These are phyloP conservation scores for Philotrypesis tridentata DNA, from an alignment of 1,140 invertebrate genomes.

Conservation along the genomic window DNA sequence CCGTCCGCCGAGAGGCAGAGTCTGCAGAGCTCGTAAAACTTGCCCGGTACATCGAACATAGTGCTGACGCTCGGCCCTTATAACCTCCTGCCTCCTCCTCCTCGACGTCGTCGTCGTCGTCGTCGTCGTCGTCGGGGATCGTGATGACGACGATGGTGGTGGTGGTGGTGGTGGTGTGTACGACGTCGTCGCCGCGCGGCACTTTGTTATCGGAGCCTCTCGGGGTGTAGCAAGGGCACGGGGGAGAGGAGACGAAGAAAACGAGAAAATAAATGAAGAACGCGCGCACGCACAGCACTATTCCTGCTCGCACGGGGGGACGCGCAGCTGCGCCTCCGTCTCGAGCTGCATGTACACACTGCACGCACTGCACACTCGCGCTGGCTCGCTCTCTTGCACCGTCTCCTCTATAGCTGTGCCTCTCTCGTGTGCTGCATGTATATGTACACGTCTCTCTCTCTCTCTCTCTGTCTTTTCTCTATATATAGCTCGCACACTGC, in stretches of 20 bases:
- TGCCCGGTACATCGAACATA: constrained; percentile 74
- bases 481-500: constrained; percentile 27
- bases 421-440: neutral
- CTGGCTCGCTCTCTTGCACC: neutral
- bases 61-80: constrained; percentile 54
- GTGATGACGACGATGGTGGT: too few species aligned
- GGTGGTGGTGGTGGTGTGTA: too few species aligned
- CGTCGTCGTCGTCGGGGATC: constrained; percentile 44
- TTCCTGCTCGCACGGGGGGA: neutral
- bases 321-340: neutral
- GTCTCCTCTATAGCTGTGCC: too few species aligned
- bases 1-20: constrained; percentile 75
- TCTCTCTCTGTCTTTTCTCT: too few species aligned
- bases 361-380: constrained; percentile 7
- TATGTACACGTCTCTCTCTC: neutral
- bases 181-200: too few species aligned
- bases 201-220: too few species aligned
- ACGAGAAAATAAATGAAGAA: too few species aligned
- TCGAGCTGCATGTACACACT: constrained; percentile 2
- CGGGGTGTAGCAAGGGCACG: too few species aligned
- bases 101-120: neutral
- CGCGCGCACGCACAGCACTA: neutral
- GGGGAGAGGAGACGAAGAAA: too few species aligned
- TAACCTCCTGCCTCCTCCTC: neutral
- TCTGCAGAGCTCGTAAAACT: constrained; percentile 74